Percentiles rank a stretch among this genome's conserved stretches.
Evolutionary conservation across 2,113 vertebrate genomes (phyloP).

Genomic region (Lampris incognitus): DNA sequence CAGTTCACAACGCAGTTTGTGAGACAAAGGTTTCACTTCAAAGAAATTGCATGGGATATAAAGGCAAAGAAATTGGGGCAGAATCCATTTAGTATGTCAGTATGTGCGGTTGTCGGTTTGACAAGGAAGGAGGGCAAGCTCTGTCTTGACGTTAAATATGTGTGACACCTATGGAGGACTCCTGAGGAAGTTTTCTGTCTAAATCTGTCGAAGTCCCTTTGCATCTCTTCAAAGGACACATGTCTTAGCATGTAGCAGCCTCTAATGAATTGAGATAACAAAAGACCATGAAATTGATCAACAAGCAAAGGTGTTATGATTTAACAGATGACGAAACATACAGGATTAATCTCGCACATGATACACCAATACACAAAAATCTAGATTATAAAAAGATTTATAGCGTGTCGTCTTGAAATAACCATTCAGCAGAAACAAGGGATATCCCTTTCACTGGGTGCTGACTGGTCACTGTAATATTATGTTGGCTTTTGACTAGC

Average conservation of each 20-base stretch:
- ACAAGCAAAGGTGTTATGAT: constrained; percentile 30
- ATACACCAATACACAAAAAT: constrained; percentile 15
- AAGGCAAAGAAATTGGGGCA: constrained; percentile 74
- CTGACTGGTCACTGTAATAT: constrained; percentile 17
- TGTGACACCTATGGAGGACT: constrained; percentile 65
- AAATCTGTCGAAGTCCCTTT: constrained; percentile 58
- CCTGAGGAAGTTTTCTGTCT: constrained; percentile 58
- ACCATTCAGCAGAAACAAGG: background rate
- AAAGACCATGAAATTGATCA: constrained; percentile 53
- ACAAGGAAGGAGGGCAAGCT: constrained; percentile 46
- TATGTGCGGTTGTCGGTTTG: constrained; percentile 43
- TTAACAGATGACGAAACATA: constrained; percentile 53
- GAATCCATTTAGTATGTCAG: constrained; percentile 66
- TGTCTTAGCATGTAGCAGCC: constrained; percentile 52
- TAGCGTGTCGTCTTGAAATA: constrained; percentile 22
- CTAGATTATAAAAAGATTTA: constrained; percentile 36
- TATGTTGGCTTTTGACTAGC: constrained; percentile 7
- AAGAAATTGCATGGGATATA: constrained; percentile 61
- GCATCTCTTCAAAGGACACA: constrained; percentile 58
- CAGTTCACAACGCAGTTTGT: constrained; percentile 72
- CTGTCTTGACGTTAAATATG: constrained; percentile 40
- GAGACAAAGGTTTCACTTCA: constrained; percentile 69
- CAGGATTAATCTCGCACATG: constrained; percentile 27
- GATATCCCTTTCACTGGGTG: constrained; percentile 17
- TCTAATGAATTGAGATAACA: constrained; percentile 62